These are phyloP conservation scores for Epistrophe eligans DNA, from an alignment of 2,888 invertebrate species.

Conservation along the genomic window DNA sequence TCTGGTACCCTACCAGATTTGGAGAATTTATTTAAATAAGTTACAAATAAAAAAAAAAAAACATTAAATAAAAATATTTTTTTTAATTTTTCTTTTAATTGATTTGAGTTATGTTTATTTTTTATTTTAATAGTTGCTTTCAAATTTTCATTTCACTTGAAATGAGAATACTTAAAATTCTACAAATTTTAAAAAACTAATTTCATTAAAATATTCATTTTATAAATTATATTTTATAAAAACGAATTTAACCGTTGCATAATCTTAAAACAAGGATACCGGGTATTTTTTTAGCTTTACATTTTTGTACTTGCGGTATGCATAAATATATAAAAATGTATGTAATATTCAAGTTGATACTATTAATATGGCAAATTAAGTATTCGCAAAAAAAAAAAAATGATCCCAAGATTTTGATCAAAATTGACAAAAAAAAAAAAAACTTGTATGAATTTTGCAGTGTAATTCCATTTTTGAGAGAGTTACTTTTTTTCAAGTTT, in stretches of 20 bases:
- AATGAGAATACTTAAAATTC: not conserved
- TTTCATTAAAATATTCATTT: conserved; percentile 16
- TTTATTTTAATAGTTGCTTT: not conserved
- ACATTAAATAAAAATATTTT: not conserved
- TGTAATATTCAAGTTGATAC: no score
- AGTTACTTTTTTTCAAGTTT: no score
- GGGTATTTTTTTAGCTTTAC: not conserved
- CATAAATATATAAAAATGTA: not conserved
- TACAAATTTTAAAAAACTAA: not conserved
- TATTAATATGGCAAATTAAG: no score
- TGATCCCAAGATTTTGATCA: no score
- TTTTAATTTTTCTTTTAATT: not conserved
- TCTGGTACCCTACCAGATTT: not conserved
- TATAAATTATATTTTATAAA: not conserved
- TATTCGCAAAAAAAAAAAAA: no score
- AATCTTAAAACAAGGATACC: not conserved
- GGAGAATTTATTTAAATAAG: conserved; percentile 3
- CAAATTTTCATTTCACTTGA: not conserved
- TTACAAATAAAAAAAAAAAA: not conserved
- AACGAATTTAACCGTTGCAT: not conserved
- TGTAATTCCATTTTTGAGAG: no score
- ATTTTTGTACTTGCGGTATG: no score
- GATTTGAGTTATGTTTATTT: not conserved
- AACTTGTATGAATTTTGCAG: no score
- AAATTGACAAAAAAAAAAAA: no score